These are phyloP conservation scores for Torymus aiolomorphi DNA, from an alignment of 2,888 invertebrate genomes.

Conservation along the genomic window DNA sequence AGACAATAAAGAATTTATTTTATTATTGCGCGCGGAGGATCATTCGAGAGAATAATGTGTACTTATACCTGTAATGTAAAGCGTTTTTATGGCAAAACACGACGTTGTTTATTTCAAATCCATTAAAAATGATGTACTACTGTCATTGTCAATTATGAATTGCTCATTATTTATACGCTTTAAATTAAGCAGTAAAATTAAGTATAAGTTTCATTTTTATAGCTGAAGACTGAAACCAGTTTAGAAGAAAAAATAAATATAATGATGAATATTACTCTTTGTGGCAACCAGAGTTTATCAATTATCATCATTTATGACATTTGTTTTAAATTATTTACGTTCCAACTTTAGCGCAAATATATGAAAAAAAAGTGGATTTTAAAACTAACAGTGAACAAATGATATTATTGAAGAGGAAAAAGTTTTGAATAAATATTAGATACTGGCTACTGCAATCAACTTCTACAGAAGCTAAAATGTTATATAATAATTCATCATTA, in stretches of 20 bases:
- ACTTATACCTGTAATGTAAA: slow-evolving; percentile 20
- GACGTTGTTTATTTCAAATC: slow-evolving; percentile 33
- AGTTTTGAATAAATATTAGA: too few relatives aligned
- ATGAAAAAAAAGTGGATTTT: too few relatives aligned
- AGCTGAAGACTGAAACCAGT: slow-evolving; percentile 8
- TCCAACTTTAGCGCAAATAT: too few relatives aligned
- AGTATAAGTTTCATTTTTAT: slow-evolving; percentile 12
- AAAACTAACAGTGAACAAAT: too few relatives aligned
- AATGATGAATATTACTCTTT: not conserved
- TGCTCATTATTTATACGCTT: slow-evolving; percentile 21
- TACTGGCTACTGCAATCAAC: too few relatives aligned
- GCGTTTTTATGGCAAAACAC: not conserved
- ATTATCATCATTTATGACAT: too few relatives aligned
- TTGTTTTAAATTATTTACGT: too few relatives aligned
- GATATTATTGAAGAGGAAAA: too few relatives aligned
- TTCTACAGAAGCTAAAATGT: too few relatives aligned
- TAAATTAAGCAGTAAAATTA: slow-evolving; percentile 38
- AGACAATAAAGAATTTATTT: slow-evolving; percentile 12
- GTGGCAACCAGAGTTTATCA: not conserved
- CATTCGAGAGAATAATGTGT: slow-evolving; percentile 6
- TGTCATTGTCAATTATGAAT: slow-evolving; percentile 31
- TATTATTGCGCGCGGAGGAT: slow-evolving; percentile 6
- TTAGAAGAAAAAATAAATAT: too few relatives aligned
- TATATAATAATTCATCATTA: slow-evolving; percentile 6
- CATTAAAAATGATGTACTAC: slow-evolving; percentile 30